Percentiles rank a stretch among this genome's conserved stretches.
Evolutionary conservation across 2,113 vertebrate species (phyloP).

Genomic region (Nicator chloris): DNA sequence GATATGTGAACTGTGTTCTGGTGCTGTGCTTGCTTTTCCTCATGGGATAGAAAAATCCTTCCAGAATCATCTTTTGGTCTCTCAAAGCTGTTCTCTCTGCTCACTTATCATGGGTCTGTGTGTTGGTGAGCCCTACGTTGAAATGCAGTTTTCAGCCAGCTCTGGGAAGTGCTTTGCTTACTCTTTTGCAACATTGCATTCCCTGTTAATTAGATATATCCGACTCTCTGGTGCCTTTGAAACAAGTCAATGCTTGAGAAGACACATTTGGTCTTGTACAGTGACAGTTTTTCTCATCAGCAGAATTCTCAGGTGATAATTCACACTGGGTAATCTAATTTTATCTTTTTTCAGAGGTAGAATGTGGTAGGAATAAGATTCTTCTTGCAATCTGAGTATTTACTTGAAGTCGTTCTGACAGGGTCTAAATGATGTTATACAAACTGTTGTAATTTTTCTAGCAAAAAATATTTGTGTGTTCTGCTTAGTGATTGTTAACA

Average conservation of each 20-base stretch:
- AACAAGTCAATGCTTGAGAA: slow-evolving; percentile 50
- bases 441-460: neutral
- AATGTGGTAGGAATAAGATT: neutral
- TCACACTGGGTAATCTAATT: neutral
- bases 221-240: slow-evolving; percentile 59
- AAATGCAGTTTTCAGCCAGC: slow-evolving; percentile 21
- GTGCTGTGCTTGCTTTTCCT: neutral
- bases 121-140: neutral
- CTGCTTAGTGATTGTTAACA: neutral
- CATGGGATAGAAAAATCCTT: neutral
- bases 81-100: neutral
- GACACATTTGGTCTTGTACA: slow-evolving; percentile 40
- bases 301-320: slow-evolving; percentile 44
- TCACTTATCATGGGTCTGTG: neutral
- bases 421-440: neutral
- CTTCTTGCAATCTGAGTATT: neutral
- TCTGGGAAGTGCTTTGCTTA: slow-evolving; percentile 56
- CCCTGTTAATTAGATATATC: slow-evolving; percentile 62
- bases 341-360: neutral
- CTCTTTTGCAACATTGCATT: slow-evolving; percentile 63
- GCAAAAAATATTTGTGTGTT: neutral
- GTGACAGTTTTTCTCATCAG: slow-evolving; percentile 30
- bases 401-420: neutral
- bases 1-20: neutral
- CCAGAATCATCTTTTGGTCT: neutral